Conservation (phyloP, 2,888 invertebrate genomes). For the Lasioglossum vierecki region DNA sequence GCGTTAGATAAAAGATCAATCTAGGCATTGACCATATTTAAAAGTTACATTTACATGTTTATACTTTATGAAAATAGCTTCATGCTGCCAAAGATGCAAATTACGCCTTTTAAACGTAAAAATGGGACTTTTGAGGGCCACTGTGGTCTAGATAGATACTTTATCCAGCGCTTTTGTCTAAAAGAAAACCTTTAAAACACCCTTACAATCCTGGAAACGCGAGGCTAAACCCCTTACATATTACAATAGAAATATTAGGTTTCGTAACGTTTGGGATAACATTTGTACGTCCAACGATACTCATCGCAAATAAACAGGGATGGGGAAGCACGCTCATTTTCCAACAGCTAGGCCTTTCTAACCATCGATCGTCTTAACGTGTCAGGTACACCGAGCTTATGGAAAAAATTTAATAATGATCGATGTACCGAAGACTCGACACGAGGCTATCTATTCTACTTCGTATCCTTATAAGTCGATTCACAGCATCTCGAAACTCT, state of each 20-base stretch:
- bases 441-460: slow-evolving; percentile 12
- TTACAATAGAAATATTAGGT: background rate
- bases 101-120: no score
- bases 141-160: no score
- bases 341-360: background rate
- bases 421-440: background rate
- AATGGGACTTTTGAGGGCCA: no score
- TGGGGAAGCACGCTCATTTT: background rate
- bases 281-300: background rate
- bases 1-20: no score
- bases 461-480: slow-evolving; percentile 1
- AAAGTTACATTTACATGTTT: no score
- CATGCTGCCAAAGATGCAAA: no score
- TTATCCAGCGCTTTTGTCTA: no score
- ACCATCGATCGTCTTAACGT: background rate
- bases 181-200: no score
- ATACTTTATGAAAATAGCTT: no score
- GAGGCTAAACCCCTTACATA: background rate
- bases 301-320: background rate
- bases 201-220: no score
- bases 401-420: background rate
- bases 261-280: background rate
- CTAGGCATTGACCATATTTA: no score
- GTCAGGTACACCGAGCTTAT: background rate
- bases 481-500: slow-evolving; percentile 16